Base-by-base conservation (phyloP, 2,888 invertebrate species). In the Lithophane semibrunnea region DNA sequence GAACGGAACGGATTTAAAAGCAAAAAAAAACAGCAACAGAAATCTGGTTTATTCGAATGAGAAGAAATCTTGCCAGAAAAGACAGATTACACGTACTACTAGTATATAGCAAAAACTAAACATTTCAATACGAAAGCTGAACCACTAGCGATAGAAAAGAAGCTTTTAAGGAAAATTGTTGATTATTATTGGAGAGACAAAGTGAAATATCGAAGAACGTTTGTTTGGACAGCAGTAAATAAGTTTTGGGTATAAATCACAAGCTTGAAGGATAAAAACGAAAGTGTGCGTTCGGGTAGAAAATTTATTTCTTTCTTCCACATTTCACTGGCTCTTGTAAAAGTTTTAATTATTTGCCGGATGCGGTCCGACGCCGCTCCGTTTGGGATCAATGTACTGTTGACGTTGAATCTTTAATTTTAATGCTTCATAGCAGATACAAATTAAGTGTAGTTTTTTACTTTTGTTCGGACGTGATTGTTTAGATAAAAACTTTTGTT, bases 301-400 rank as follows among this genome's bases (percentile, higher is more conserved):
- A 95, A 95, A 95, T 95, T 94, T 95, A 94, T 95, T 94, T 95
- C 93, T 93, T 92, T 94, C 92, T 92, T 91, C 90, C 91, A 93
- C 93, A 94, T 94, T 94, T 94, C 93, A 92, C 89, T 94, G 93
- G 90, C 91, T 95, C 93, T 94, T 94, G 93, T 92, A 92, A 92
- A 95, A 95, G 92, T 95, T 95, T 95, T 95, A 95, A 95, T 96
- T 95, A 95, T 95, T 95, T 92, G 93, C 93, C 95, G 94, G 95
- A 95, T 95, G 93, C 92, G 91, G 91, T 88, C 90, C 83, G 91
- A 89, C 90, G 91, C 89, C 91, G 91, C 90, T 91, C 84, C 89
- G 90, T 90, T 93, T 90, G 88, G 91, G 92, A 94, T 93, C 93
- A 93, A 94, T 93, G 92, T 89, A 87, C 91, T 90, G 91, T 89